phyloP scores from a whole-genome alignment of 2,113 vertebrate species.

The Pangasianodon hypophthalmus region DNA sequence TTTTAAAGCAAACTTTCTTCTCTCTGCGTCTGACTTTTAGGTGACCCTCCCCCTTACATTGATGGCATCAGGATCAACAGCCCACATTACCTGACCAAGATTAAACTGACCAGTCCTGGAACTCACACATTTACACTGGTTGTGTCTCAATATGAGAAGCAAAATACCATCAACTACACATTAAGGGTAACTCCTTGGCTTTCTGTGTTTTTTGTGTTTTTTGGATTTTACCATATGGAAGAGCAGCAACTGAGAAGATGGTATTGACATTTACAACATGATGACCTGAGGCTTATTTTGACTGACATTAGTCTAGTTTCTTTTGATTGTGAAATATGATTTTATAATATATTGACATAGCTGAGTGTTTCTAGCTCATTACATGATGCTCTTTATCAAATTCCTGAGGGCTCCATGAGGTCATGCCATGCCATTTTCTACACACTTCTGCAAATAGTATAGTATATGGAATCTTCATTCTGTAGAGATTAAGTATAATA shows the following conservation, averaged over 20 bases:
- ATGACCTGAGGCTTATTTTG: not conserved
- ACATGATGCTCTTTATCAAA: not conserved
- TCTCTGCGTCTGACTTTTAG: conserved; percentile 66
- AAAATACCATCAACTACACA: conserved; percentile 98
- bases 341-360: not conserved
- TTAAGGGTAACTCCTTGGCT: conserved; percentile 77
- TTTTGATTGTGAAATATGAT: not conserved
- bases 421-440: not conserved
- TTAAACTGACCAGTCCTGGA: conserved; percentile 86
- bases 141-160: conserved; percentile 98
- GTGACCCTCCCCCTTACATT: conserved; percentile 91
- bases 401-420: not conserved
- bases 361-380: not conserved
- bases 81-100: conserved; percentile 97
- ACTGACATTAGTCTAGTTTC: not conserved
- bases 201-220: not conserved
- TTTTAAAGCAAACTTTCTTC: not conserved
- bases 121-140: conserved; percentile 91
- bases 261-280: not conserved
- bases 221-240: not conserved
- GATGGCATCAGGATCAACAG: conserved; percentile 98
- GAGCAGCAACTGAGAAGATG: not conserved
- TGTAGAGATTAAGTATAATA: not conserved
- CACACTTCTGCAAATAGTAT: not conserved
- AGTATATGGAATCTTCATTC: not conserved